Conservation (phyloP, 2,888 invertebrate genomes). For the Raillietiella orientalis region DNA sequence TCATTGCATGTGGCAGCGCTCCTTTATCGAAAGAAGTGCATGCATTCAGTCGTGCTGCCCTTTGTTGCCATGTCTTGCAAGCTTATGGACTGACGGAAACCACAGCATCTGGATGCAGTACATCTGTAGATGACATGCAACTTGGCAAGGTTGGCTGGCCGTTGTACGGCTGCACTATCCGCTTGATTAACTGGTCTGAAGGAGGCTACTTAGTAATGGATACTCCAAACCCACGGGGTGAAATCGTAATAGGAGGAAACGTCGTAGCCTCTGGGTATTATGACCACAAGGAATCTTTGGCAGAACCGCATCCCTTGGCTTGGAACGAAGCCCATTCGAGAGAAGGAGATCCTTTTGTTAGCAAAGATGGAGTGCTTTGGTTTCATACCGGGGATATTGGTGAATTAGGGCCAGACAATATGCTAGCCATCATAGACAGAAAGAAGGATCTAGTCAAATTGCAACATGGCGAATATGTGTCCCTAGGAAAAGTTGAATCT, state of each 20-base stretch:
- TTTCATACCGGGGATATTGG: constrained; percentile 91
- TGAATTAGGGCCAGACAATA: constrained; percentile 71
- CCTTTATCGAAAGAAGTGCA: constrained; percentile 86
- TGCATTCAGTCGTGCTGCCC: constrained; percentile 59
- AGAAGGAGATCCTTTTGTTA: too few relatives aligned
- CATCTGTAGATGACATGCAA: constrained; percentile 32
- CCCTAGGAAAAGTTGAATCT: constrained; percentile 82
- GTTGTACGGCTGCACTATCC: constrained; percentile 43
- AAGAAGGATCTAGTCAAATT: constrained; percentile 96
- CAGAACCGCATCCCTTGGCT: too few relatives aligned
- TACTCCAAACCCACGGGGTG: constrained; percentile 51
- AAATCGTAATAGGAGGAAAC: constrained; percentile 44
- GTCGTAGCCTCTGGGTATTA: too few relatives aligned
- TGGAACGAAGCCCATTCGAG: too few relatives aligned
- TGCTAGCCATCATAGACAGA: constrained; percentile 88
- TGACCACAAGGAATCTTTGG: too few relatives aligned
- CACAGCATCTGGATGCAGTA: constrained; percentile 76
- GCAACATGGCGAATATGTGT: constrained; percentile 92
- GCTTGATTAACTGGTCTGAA: constrained; percentile 68
- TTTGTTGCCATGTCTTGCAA: constrained; percentile 62
- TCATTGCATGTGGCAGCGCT: constrained; percentile 77
- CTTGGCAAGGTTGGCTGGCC: constrained; percentile 68
- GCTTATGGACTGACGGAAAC: constrained; percentile 96
- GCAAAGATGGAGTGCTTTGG: constrained; percentile 47
- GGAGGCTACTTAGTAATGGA: constrained; percentile 63